Evolutionary conservation across 2,888 invertebrate genomes (phyloP), one percentile per base, ranked within the genome.

Genomic region (Callinectes sapidus): DNA sequence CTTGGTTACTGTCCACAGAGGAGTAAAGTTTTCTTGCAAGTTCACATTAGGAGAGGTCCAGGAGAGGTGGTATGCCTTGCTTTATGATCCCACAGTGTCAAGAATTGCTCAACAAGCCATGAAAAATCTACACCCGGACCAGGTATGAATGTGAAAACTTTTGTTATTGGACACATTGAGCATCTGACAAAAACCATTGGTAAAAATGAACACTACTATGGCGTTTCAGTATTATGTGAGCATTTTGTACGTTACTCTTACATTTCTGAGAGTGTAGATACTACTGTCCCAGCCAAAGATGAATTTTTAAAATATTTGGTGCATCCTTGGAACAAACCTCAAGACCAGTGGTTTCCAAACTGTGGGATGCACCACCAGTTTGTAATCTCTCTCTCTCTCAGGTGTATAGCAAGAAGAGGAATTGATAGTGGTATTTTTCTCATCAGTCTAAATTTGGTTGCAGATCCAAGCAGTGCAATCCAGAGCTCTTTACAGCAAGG

Each of bases 31-130:
- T 96, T 98, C 99, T 0, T 99, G 99, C 95, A 97, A 98, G 93
- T 99, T 99, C 95, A 98, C 98, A 0, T 96, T 98, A 42, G 97
- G 98, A 95, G 99, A 99, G 95, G 97, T 99, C 91, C 98, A 99
- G 95, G 98, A 98, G 92, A 97, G 99, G 90, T 99, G 99, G 99
- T 99, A 98, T 96, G 98, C 98, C 0, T 96, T 99, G 92, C 96
- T 99, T 39, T 99, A 99, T 96, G 99, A 99, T 96, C 98, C 98
- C n/a, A 97, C 98, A 87, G 97, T 99, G 89, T 99, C 99, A 5
- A 96, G 98, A 94, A 97, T 99, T 77, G 98, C 99, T 3, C 97
- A 98, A 1, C 97, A 98, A 87, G 98, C 99, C 0, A 99, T 99
- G 97, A 97, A 98, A 77, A 98, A 98, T 96, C 96, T 99, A 90